Evolutionary conservation across 2,113 vertebrate species (phyloP).

Genomic region (Rousettus leschenaultii): DNA sequence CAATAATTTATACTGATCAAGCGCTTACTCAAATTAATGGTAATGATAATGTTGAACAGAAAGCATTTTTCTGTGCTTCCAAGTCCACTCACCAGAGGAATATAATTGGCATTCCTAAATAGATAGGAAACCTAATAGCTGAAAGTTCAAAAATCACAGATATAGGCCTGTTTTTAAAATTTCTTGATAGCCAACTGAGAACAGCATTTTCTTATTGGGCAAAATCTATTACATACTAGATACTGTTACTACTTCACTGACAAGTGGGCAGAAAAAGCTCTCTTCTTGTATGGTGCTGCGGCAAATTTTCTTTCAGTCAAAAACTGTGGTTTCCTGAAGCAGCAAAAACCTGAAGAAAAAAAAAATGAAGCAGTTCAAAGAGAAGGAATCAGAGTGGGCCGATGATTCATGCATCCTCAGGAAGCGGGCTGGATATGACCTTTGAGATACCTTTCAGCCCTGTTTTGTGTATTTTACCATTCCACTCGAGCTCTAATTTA

Average conservation of each 20-base stretch:
- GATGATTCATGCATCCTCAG: slow-evolving; percentile 41
- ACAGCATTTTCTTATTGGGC: background rate
- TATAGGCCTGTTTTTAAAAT: background rate
- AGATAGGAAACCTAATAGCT: background rate
- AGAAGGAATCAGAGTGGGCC: slow-evolving; percentile 37
- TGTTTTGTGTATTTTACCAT: slow-evolving; percentile 12
- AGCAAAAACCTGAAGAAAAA: slow-evolving; percentile 51
- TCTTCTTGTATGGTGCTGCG: background rate
- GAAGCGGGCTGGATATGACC: background rate
- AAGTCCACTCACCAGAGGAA: background rate
- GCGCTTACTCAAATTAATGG: slow-evolving; percentile 47
- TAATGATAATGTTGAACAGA: slow-evolving; percentile 26
- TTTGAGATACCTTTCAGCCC: slow-evolving; percentile 3
- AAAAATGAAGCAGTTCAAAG: slow-evolving; percentile 32
- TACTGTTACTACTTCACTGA: background rate
- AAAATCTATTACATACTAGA: background rate
- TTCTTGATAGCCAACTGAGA: background rate
- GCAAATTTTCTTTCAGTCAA: background rate
- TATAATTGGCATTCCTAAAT: background rate
- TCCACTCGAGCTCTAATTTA: slow-evolving; percentile 19
- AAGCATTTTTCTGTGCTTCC: background rate
- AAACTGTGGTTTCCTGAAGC: slow-evolving; percentile 57
- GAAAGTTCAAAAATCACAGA: background rate
- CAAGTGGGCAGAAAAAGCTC: background rate
- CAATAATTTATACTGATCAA: slow-evolving; percentile 59